Conservation (phyloP, 2,797 vertebrate genomes). For the Clarias platycephalus region DNA sequence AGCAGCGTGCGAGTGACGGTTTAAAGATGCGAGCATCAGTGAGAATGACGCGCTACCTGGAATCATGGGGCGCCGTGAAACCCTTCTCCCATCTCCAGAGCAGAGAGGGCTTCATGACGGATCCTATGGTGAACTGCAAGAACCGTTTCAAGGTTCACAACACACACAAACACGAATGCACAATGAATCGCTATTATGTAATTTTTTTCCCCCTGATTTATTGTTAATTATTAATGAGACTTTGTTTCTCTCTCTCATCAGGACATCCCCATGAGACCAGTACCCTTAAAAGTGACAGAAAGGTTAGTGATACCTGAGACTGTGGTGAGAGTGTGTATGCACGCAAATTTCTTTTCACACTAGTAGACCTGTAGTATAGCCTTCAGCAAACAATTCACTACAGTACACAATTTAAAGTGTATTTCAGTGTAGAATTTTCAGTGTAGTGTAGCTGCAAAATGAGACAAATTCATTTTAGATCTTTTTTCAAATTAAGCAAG, state of each 20-base stretch:
- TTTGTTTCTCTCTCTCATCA: slow-evolving; percentile 61
- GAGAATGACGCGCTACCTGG: slow-evolving; percentile 94
- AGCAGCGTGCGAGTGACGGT: slow-evolving; percentile 82
- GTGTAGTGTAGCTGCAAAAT: no score
- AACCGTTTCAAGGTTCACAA: slow-evolving; percentile 75
- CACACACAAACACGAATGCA: background rate
- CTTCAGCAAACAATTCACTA: background rate
- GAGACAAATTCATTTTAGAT: no score
- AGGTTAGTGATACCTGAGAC: slow-evolving; percentile 74
- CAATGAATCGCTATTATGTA: no score
- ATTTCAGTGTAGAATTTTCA: no score
- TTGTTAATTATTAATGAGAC: background rate
- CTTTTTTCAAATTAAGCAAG: no score
- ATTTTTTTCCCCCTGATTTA: background rate
- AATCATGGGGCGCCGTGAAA: slow-evolving; percentile 95
- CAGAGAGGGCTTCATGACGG: slow-evolving; percentile 81
- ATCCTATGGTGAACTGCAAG: slow-evolving; percentile 77
- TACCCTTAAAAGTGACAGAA: slow-evolving; percentile 74
- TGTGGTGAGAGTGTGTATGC: background rate
- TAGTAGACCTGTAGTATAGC: background rate
- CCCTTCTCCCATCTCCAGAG: slow-evolving; percentile 94
- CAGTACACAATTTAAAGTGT: background rate
- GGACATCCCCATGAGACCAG: slow-evolving; percentile 84
- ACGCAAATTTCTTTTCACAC: background rate
- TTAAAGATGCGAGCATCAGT: slow-evolving; percentile 95